phyloP scores from a whole-genome alignment of 2,888 invertebrate species.

The Limnephilus auricula region DNA sequence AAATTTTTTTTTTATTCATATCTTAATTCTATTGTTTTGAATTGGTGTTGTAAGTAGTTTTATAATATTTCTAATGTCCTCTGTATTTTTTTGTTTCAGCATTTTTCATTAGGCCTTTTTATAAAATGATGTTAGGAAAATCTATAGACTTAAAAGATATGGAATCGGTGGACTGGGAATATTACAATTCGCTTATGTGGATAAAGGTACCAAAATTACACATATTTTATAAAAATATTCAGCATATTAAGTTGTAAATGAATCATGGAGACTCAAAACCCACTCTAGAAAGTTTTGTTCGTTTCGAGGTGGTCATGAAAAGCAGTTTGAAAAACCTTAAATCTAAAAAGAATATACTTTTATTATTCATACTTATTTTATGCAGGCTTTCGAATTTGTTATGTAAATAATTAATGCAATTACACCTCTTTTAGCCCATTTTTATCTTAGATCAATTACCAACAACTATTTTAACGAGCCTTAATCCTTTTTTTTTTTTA shows the following conservation, averaged over 20 bases:
- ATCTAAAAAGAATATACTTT: too few species aligned
- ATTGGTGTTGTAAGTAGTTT: not conserved
- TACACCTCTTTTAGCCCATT: too few species aligned
- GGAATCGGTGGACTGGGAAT: slow-evolving; percentile 99
- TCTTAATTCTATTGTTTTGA: not conserved
- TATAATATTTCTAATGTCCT: not conserved
- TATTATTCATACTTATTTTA: too few species aligned
- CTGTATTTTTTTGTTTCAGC: slow-evolving; percentile 79
- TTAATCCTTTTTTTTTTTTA: slow-evolving; percentile 66
- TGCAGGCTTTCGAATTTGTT: not conserved
- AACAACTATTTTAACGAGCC: not conserved
- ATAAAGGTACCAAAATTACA: slow-evolving; percentile 80
- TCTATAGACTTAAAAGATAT: slow-evolving; percentile 96
- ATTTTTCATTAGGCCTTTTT: slow-evolving; percentile 99
- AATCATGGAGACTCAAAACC: too few species aligned
- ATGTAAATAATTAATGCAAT: not conserved
- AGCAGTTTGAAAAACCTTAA: too few species aligned
- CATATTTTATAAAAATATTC: not conserved
- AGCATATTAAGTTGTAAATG: not conserved
- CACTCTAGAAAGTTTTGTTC: too few species aligned
- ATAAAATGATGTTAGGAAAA: slow-evolving; percentile 99
- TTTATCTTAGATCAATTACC: too few species aligned
- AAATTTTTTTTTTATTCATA: too few species aligned
- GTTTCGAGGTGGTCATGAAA: too few species aligned
- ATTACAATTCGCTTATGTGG: slow-evolving; percentile 98